Base-by-base conservation (phyloP, 2,888 invertebrate species). In the Diarsia rubi region DNA sequence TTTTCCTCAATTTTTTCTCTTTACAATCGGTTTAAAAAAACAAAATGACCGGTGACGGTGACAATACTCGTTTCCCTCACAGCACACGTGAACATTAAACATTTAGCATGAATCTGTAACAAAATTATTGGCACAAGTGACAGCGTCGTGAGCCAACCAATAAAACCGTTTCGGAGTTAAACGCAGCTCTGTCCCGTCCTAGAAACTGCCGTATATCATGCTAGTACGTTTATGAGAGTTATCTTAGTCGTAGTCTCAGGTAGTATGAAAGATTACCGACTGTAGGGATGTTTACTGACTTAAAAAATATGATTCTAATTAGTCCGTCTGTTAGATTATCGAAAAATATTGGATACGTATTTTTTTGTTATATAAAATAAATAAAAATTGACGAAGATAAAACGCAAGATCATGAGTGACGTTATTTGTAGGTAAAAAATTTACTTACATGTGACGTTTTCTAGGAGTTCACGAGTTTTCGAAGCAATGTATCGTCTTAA, bases 41-140 rank as follows among this genome's bases (percentile, higher is more conserved):
- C 69, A 27, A 64, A n/a, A 37, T 16, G 45, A 27, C 72, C 72
- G 73, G 62, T 79, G 81, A 63, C 52, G 52, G 42, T 54, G 27
- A 70, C 31, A 27, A 60, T 49, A 31, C 57, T 21, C 44, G 37
- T 73, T 54, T 42, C 14, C 54, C 24, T n/a, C 54, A 37, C 42
- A 14, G 62, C 60, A 52, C 42, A 68, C 49, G 68, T 69, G 74
- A 79, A 79, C 60, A 69, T 69, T 66, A 62, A 73, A 69, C 59
- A 64, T 72, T 74, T 60, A 71, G 49, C 27, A 37, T 60, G 81
- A 57, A 57, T 45, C 44, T 74, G 52, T 52, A 65, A 66, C 72
- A 57, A 73, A 81, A 82, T 77, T 73, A 84, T 84, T 84, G 82
- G 82, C 82, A 81, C 77, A 57, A 68, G 49, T 70, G 85, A 81